phyloP scores from a whole-genome alignment of 2,797 vertebrate species.

The Rousettus madagascariensis region DNA sequence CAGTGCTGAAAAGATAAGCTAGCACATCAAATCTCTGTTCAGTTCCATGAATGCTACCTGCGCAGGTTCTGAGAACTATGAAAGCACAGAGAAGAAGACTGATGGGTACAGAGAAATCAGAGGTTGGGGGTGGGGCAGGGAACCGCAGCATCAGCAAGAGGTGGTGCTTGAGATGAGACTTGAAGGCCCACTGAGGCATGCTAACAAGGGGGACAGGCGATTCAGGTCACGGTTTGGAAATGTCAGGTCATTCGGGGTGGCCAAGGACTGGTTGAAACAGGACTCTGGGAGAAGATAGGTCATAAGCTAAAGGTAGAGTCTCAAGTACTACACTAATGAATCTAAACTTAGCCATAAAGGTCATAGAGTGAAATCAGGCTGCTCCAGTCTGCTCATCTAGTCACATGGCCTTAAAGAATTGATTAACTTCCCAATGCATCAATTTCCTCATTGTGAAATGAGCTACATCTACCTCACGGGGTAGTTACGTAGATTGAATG shows the following conservation, averaged over 20 bases:
- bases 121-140: rapidly evolving
- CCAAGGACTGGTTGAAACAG: neutral
- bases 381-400: neutral
- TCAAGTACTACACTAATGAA: neutral
- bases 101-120: too few species aligned
- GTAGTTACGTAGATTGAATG: neutral
- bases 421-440: neutral
- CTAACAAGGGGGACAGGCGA: neutral
- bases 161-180: neutral
- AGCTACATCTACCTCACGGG: neutral
- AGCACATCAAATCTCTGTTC: neutral
- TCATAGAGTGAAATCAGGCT: neutral
- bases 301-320: neutral
- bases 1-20: neutral
- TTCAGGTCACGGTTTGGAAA: neutral
- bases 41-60: neutral
- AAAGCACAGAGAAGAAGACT: neutral
- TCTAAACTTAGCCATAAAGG: neutral
- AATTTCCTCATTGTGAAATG: neutral
- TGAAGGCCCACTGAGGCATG: neutral
- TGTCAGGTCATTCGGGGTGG: neutral
- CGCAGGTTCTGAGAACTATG: neutral
- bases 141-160: neutral
- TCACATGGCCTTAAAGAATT: neutral
- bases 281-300: neutral